phyloP scores from a whole-genome alignment of 2,113 vertebrate species.

The Macaca mulatta region DNA sequence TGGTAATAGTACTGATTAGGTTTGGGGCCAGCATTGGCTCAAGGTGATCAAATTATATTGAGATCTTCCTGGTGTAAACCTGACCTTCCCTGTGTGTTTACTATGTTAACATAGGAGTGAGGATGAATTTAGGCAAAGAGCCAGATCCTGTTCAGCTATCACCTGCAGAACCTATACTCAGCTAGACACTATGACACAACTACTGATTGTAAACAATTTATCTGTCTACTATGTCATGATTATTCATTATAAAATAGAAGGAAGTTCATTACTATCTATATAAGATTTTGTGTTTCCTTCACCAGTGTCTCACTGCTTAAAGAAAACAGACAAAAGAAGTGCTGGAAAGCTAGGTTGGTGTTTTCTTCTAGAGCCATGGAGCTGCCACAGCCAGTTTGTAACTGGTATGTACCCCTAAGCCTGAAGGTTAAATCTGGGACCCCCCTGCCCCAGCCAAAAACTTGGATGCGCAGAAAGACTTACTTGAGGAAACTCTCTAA shows the following conservation, averaged over 20 bases:
- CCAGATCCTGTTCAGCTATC: background rate
- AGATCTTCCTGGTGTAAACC: too few relatives aligned
- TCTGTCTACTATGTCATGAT: accelerated
- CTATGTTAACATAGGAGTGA: background rate
- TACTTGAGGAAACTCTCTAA: background rate
- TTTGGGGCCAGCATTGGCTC: too few relatives aligned
- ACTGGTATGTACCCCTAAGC: background rate
- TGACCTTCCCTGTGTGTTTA: background rate
- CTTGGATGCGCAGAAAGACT: background rate
- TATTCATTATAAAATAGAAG: background rate
- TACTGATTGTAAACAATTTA: background rate
- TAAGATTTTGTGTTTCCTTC: background rate
- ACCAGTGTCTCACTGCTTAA: background rate
- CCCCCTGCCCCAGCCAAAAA: background rate
- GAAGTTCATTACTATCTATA: background rate
- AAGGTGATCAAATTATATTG: too few relatives aligned
- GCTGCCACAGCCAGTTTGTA: background rate
- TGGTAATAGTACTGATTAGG: too few relatives aligned
- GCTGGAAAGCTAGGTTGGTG: background rate
- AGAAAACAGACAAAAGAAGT: background rate
- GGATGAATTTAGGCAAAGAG: background rate
- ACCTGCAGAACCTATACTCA: background rate
- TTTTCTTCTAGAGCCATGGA: background rate
- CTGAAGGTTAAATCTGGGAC: background rate
- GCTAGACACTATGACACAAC: background rate